phyloP scores from a whole-genome alignment of 2,113 vertebrate genomes.

The Galbula dea region DNA sequence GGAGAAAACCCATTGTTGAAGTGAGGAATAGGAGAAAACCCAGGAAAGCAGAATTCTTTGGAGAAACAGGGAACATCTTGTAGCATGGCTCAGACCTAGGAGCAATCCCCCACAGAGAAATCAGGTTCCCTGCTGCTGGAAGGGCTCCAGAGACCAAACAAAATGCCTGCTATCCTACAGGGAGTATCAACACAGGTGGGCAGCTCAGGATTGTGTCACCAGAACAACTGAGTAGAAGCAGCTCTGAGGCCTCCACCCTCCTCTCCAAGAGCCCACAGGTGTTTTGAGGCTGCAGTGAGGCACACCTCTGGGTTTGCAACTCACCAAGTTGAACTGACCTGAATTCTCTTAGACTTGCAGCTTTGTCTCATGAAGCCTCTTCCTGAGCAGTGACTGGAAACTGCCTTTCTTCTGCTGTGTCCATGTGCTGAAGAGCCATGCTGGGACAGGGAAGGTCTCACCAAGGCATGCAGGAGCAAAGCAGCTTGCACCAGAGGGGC shows the following conservation, averaged over 20 bases:
- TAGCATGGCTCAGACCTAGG: background rate
- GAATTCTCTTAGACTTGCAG: background rate
- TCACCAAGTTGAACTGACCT: background rate
- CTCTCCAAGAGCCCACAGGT: background rate
- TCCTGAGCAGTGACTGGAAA: background rate
- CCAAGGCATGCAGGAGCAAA: background rate
- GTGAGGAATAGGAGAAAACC: background rate
- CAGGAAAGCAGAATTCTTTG: background rate
- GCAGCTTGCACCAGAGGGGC: background rate
- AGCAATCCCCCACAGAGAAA: background rate
- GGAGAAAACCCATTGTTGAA: background rate
- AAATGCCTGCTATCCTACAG: background rate
- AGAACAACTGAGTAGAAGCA: background rate
- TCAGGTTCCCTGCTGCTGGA: background rate
- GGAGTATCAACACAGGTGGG: background rate
- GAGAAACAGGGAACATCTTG: background rate
- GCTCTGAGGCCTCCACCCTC: background rate
- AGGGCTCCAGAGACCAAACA: background rate
- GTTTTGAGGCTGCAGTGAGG: background rate
- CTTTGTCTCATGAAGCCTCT: background rate
- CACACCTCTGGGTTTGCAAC: background rate
- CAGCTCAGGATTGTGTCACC: background rate
- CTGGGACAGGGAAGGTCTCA: background rate
- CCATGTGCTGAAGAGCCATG: background rate
- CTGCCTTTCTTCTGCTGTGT: background rate